phyloP scores from a whole-genome alignment of 2,888 invertebrate species.

The Morpho helenor region DNA sequence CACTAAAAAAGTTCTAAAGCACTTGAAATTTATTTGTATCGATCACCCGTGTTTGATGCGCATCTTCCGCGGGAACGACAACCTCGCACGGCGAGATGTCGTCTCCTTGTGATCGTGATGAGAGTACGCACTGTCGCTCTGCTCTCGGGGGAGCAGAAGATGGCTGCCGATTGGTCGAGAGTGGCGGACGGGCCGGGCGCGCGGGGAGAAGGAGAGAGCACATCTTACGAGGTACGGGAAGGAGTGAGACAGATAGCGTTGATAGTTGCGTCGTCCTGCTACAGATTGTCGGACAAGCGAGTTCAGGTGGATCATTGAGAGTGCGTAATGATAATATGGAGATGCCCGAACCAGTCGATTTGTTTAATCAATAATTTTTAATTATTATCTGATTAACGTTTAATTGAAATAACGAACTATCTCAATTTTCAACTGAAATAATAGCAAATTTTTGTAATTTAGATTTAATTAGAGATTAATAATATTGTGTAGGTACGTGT shows the following conservation, averaged over 20 bases:
- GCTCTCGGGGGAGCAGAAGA: constrained; percentile 78
- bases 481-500: no score
- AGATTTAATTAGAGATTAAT: no score
- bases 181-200: constrained; percentile 54
- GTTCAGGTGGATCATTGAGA: constrained; percentile 71
- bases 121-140: constrained; percentile 78
- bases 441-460: no score
- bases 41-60: constrained; percentile 46
- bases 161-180: constrained; percentile 76
- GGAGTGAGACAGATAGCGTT: constrained; percentile 63
- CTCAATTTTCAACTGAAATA: no score
- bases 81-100: constrained; percentile 74
- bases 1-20: constrained; percentile 52
- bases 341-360: constrained; percentile 56
- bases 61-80: constrained; percentile 63
- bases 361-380: constrained; percentile 40
- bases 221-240: constrained; percentile 55
- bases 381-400: not conserved
- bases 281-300: constrained; percentile 63
- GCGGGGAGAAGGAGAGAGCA: constrained; percentile 70
- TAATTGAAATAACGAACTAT: no score
- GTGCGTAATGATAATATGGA: constrained; percentile 69
- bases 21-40: constrained; percentile 46
- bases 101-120: constrained; percentile 72
- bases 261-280: constrained; percentile 63